phyloP scores from a whole-genome alignment of 2,888 invertebrate species.

The Ametastegia equiseti region DNA sequence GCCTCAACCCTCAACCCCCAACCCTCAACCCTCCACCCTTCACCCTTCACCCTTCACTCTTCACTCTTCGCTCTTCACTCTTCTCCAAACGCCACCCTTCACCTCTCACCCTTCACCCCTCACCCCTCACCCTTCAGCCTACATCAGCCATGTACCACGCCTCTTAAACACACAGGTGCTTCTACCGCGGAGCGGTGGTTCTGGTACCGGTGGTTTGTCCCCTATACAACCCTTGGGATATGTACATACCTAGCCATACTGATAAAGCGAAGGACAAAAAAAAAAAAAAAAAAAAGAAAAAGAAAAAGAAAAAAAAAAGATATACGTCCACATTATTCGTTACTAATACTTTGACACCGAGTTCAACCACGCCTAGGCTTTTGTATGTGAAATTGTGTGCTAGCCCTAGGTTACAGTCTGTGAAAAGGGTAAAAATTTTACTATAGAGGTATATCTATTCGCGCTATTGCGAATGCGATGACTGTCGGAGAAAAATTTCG shows the following conservation, averaged over 20 bases:
- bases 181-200: too few relatives aligned
- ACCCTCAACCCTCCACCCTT: neutral
- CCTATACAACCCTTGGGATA: neutral
- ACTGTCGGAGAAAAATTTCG: neutral
- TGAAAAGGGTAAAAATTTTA: neutral
- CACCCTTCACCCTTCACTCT: constrained; percentile 5
- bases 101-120: constrained; percentile 27
- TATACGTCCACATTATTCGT: neutral
- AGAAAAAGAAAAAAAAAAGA: neutral
- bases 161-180: constrained; percentile 40
- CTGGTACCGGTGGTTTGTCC: too few relatives aligned
- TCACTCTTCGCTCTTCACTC: constrained; percentile 16
- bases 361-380: neutral
- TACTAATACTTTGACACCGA: neutral
- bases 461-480: neutral
- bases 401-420: neutral
- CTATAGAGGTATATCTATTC: too few relatives aligned
- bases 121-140: constrained; percentile 31
- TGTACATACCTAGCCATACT: neutral
- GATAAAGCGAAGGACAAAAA: neutral
- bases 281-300: neutral
- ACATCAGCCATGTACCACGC: constrained; percentile 33
- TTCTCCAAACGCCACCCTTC: constrained; percentile 29
- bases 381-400: neutral
- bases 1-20: constrained; percentile 9